phyloP scores from a whole-genome alignment of 2,888 invertebrate genomes.

The Automeris io region DNA sequence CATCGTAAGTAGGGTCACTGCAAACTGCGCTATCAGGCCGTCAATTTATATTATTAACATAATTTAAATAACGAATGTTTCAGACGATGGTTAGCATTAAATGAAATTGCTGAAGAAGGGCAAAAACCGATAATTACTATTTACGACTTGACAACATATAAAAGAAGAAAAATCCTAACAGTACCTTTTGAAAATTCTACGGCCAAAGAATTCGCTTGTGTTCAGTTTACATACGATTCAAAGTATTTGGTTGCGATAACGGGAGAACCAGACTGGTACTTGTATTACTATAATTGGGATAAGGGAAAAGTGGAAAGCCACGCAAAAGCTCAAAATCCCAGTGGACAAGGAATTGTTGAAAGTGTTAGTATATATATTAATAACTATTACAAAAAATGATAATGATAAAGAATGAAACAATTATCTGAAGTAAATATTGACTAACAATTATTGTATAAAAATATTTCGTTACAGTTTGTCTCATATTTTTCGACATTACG shows the following conservation, averaged over 20 bases:
- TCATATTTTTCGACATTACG: too few species aligned
- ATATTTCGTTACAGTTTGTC: too few species aligned
- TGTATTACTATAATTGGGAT: conserved; percentile 89
- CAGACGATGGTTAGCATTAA: conserved; percentile 81
- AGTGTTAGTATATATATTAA: too few species aligned
- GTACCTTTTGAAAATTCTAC: conserved; percentile 78
- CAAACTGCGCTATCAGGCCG: too few species aligned
- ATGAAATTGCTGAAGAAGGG: conserved; percentile 79
- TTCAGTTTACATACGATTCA: conserved; percentile 89
- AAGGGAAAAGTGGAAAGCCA: conserved; percentile 87
- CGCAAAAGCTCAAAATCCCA: conserved; percentile 83
- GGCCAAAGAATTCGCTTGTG: conserved; percentile 81
- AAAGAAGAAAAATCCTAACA: conserved; percentile 81
- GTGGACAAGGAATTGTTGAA: conserved; percentile 80
- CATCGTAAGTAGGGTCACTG: too few species aligned
- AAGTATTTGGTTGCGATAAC: conserved; percentile 88
- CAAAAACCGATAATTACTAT: conserved; percentile 82
- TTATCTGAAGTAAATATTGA: background rate
- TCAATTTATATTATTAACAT: background rate
- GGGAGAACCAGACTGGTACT: conserved; percentile 88
- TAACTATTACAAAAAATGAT: too few species aligned
- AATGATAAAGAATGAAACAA: background rate
- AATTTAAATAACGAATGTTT: background rate
- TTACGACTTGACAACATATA: conserved; percentile 83
- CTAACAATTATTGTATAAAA: background rate